Percentiles rank a stretch among this genome's conserved stretches.
phyloP scores from a whole-genome alignment of 2,113 vertebrate genomes.

The Thymallus thymallus region DNA sequence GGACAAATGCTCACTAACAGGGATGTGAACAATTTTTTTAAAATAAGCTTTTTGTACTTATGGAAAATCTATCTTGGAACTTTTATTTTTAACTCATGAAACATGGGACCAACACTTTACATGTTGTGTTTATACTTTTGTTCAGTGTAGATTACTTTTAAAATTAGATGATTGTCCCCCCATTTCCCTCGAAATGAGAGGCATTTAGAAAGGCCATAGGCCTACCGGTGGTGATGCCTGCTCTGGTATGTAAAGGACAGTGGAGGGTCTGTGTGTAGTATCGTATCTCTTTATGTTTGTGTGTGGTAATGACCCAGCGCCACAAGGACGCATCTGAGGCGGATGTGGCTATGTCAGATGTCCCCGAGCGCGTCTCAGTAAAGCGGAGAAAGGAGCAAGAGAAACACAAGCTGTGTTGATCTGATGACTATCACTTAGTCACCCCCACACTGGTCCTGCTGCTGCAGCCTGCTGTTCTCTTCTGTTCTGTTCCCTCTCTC shows the following conservation, averaged over 20 bases:
- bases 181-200: too few species aligned
- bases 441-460: neutral
- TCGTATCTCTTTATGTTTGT: neutral
- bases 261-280: slow-evolving; percentile 4
- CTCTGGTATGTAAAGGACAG: neutral
- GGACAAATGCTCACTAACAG: too few species aligned
- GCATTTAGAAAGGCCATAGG: too few species aligned
- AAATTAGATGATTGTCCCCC: slow-evolving; percentile 18
- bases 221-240: neutral
- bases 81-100: too few species aligned
- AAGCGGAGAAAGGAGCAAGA: slow-evolving; percentile 1
- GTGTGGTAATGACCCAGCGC: slow-evolving; percentile 17
- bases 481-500: slow-evolving; percentile 8
- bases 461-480: too few species aligned
- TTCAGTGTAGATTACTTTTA: slow-evolving; percentile 16
- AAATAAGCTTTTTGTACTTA: too few species aligned
- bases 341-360: slow-evolving; percentile 31
- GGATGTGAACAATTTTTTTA: too few species aligned
- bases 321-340: slow-evolving; percentile 26
- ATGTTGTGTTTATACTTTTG: too few species aligned
- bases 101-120: too few species aligned
- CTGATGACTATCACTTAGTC: slow-evolving; percentile 28
- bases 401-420: slow-evolving; percentile 24
- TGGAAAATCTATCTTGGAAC: too few species aligned
- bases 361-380: slow-evolving; percentile 19